A percentile compares a stretch with the other conserved stretches of the same genome.
These are phyloP conservation scores for Eidolon helvum DNA, from an alignment of 2,113 vertebrate species.

Conservation along the genomic window DNA sequence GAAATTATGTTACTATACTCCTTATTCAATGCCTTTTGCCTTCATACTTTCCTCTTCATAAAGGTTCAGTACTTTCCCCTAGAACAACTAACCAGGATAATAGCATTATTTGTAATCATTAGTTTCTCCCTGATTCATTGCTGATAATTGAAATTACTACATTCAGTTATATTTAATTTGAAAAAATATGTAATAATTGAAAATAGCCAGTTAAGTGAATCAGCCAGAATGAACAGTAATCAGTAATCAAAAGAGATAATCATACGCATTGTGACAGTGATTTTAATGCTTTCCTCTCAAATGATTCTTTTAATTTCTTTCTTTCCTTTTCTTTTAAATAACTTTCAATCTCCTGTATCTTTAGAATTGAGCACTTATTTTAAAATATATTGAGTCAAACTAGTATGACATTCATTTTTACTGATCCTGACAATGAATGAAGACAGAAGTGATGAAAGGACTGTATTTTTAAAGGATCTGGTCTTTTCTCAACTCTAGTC, in stretches of 20 bases:
- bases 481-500: not conserved
- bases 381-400: constrained; percentile 16
- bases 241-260: constrained; percentile 62
- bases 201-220: constrained; percentile 64
- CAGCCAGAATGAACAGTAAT: constrained; percentile 64
- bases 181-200: constrained; percentile 62
- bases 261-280: constrained; percentile 49
- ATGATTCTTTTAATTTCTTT: constrained; percentile 43
- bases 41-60: not conserved
- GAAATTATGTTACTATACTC: not conserved
- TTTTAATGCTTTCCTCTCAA: constrained; percentile 60
- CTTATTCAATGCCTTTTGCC: not conserved
- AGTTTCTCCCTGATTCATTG: constrained; percentile 72
- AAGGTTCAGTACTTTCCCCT: constrained; percentile 32
- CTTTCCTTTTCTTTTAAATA: not conserved
- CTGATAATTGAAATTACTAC: constrained; percentile 68
- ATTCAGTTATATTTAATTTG: constrained; percentile 74
- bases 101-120: constrained; percentile 69
- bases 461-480: not conserved
- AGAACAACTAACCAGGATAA: constrained; percentile 56
- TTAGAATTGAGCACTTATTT: constrained; percentile 57
- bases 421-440: constrained; percentile 29
- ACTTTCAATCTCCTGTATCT: not conserved
- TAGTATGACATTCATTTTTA: constrained; percentile 23
- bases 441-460: not conserved